phyloP scores from a whole-genome alignment of 2,888 invertebrate genomes.

The Panzeria rudis region DNA sequence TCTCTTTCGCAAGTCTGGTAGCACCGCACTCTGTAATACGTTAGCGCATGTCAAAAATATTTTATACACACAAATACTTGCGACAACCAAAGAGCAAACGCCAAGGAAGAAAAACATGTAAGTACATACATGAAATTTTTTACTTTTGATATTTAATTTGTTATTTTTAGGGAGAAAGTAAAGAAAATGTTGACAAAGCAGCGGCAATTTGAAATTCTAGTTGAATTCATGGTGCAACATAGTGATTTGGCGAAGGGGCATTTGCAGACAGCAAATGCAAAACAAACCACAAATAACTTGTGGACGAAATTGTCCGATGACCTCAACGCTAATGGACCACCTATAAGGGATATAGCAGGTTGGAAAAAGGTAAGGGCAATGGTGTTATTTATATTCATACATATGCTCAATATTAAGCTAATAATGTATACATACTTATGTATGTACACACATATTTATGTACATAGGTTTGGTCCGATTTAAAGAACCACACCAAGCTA shows the following conservation, averaged over 20 bases:
- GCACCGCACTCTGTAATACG: slow-evolving; percentile 18
- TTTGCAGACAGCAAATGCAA: slow-evolving; percentile 14
- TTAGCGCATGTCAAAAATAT: slow-evolving; percentile 11
- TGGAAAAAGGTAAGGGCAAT: slow-evolving; percentile 22
- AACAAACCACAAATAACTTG: too few species aligned
- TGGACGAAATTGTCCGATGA: slow-evolving; percentile 38
- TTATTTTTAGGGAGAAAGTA: slow-evolving; percentile 36
- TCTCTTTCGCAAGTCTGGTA: slow-evolving; percentile 1
- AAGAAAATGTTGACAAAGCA: slow-evolving; percentile 26
- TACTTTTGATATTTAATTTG: slow-evolving; percentile 30
- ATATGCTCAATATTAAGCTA: slow-evolving; percentile 18
- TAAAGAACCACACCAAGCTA: slow-evolving; percentile 4
- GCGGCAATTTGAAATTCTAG: slow-evolving; percentile 37
- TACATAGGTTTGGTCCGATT: slow-evolving; percentile 39
- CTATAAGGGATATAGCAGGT: slow-evolving; percentile 38
- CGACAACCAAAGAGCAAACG: slow-evolving; percentile 36
- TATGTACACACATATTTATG: too few species aligned
- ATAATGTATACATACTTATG: too few species aligned
- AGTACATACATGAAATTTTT: slow-evolving; percentile 4
- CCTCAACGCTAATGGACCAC: slow-evolving; percentile 36
- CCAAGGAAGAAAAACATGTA: slow-evolving; percentile 15
- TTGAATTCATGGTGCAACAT: slow-evolving; percentile 42
- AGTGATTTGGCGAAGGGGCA: slow-evolving; percentile 43
- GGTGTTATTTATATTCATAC: too few species aligned
- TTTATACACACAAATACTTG: slow-evolving; percentile 28